A percentile compares a stretch with the other conserved stretches of the same genome.
These are phyloP conservation scores for Pollenia labialis DNA, from an alignment of 2,888 invertebrate genomes.

Conservation along the genomic window DNA sequence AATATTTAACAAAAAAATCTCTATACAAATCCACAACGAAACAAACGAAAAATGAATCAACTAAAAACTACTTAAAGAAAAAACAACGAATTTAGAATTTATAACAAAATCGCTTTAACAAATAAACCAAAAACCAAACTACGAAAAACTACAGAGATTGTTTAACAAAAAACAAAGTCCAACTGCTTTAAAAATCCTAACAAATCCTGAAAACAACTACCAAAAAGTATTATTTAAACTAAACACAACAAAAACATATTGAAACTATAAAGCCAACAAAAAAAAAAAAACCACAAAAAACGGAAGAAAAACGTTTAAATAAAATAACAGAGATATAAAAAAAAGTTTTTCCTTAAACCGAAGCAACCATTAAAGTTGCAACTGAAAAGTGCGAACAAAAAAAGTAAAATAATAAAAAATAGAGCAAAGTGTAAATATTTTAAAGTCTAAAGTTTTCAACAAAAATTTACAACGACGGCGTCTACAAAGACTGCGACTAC, in stretches of 20 bases:
- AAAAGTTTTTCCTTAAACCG: slow-evolving; percentile 17
- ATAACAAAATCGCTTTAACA: slow-evolving; percentile 39
- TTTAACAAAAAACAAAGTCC: slow-evolving; percentile 25
- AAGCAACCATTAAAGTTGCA: slow-evolving; percentile 42
- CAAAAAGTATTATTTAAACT: slow-evolving; percentile 28
- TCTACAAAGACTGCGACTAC: slow-evolving; percentile 43
- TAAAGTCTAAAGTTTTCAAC: slow-evolving; percentile 8
- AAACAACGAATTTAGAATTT: slow-evolving; percentile 54
- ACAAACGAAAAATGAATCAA: slow-evolving; percentile 7
- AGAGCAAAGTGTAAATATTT: slow-evolving; percentile 12
- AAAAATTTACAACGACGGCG: slow-evolving; percentile 43
- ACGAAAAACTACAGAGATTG: slow-evolving; percentile 3
- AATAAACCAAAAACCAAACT: slow-evolving; percentile 20
- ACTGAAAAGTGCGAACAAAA: not conserved
- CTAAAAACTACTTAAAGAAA: slow-evolving; percentile 17
- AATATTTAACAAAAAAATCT: slow-evolving; percentile 9
- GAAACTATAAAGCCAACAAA: not conserved
- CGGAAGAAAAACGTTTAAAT: not conserved
- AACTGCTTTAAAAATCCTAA: slow-evolving; percentile 19
- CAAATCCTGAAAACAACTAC: not conserved
- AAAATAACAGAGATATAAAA: slow-evolving; percentile 1
- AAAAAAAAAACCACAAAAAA: not conserved
- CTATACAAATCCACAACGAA: slow-evolving; percentile 46
- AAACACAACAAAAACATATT: slow-evolving; percentile 18
- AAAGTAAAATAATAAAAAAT: not conserved